Evolutionary conservation across 2,797 vertebrate species (phyloP).

Genomic region (Delichon dasypus): DNA sequence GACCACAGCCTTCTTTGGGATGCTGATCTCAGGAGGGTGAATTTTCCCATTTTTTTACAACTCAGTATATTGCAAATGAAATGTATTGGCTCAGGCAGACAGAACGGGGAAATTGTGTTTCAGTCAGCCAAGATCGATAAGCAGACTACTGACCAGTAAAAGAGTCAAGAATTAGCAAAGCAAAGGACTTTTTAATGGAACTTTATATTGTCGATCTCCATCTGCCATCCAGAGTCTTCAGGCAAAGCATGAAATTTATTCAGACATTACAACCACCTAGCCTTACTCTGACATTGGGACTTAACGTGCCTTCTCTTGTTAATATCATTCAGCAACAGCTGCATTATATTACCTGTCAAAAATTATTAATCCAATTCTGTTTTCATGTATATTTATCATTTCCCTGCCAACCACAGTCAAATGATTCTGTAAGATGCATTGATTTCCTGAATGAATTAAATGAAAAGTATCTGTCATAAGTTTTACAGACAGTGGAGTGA

Average conservation of each 20-base stretch:
- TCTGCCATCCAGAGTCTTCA: conserved; percentile 44
- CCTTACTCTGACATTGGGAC: conserved; percentile 38
- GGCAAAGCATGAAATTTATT: conserved; percentile 46
- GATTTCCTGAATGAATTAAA: conserved; percentile 66
- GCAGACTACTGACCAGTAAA: background rate
- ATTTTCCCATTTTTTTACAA: background rate
- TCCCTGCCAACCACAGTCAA: conserved; percentile 41
- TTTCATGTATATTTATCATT: conserved; percentile 71
- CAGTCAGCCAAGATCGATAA: conserved; percentile 32
- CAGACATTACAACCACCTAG: conserved; percentile 50
- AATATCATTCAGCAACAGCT: conserved; percentile 58
- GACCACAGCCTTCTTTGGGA: background rate
- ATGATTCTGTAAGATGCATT: conserved; percentile 27
- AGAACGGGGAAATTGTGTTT: background rate
- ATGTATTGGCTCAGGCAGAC: background rate
- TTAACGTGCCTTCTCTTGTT: conserved; percentile 53
- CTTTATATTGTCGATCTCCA: conserved; percentile 32
- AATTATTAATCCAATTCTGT: conserved; percentile 67
- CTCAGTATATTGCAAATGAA: background rate
- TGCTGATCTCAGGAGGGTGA: background rate
- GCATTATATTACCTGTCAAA: conserved; percentile 63
- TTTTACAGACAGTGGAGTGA: conserved; percentile 30
- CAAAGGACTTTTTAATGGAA: conserved; percentile 56
- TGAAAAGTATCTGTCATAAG: conserved; percentile 40
- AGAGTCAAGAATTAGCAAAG: conserved; percentile 53